Evolutionary conservation across 2,797 vertebrate genomes (phyloP).

Genomic region (Gambelia wislizenii): DNA sequence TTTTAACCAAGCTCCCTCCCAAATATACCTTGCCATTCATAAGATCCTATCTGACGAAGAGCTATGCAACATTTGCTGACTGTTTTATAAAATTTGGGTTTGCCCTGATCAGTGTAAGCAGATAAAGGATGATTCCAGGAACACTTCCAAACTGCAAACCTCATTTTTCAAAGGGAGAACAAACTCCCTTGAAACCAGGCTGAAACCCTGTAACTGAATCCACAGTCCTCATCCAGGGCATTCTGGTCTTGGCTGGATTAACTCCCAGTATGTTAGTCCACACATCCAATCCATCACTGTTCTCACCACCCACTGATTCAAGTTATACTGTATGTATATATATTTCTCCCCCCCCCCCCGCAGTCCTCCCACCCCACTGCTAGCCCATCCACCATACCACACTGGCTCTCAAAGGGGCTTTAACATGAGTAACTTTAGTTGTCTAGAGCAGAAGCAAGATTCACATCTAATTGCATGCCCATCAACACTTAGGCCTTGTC

Average conservation of each 20-base stretch:
- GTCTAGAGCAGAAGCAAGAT: neutral
- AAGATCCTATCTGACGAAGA: no score
- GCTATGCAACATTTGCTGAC: no score
- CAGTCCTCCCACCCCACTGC: no score
- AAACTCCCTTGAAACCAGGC: neutral
- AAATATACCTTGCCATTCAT: no score
- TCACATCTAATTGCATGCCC: neutral
- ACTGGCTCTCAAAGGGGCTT: no score
- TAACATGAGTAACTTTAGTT: neutral
- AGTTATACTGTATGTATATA: neutral
- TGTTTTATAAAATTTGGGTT: no score
- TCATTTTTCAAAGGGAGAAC: neutral
- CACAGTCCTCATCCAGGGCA: neutral
- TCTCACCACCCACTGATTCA: neutral
- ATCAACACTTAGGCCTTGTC: neutral
- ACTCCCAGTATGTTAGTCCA: neutral
- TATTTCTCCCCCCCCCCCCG: no score
- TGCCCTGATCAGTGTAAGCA: no score
- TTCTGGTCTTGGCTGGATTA: neutral
- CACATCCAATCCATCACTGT: no score
- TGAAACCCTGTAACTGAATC: neutral
- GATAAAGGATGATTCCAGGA: no score
- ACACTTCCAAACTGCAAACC: neutral
- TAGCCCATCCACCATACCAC: neutral
- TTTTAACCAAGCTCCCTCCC: no score